These are phyloP conservation scores for Sinelater perroti DNA, from an alignment of 2,888 invertebrate species.

Conservation along the genomic window DNA sequence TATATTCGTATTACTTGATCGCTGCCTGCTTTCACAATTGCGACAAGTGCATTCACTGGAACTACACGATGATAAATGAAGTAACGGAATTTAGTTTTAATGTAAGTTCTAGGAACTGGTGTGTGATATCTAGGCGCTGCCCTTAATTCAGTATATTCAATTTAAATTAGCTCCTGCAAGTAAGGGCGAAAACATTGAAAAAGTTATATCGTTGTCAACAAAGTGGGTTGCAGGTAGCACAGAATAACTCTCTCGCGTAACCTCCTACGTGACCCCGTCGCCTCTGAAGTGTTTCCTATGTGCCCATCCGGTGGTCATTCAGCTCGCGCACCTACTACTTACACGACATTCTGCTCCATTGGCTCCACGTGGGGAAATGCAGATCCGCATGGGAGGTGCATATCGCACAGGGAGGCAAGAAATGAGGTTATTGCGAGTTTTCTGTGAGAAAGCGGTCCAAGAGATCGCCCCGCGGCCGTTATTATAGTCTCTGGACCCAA, in stretches of 20 bases:
- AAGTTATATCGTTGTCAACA: no score
- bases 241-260: conserved; percentile 31
- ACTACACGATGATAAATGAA: conserved; percentile 14
- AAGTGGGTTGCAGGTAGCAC: conserved; percentile 25
- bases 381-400: conserved; percentile 32
- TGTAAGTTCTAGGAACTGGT: conserved; percentile 23
- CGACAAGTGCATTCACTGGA: conserved; percentile 9
- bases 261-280: conserved; percentile 33
- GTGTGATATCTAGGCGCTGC: conserved; percentile 4
- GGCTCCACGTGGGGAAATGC: conserved; percentile 24
- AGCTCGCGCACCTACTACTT: conserved; percentile 21
- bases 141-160: no score
- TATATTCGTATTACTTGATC: neutral
- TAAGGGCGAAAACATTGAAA: no score
- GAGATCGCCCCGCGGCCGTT: conserved; percentile 59
- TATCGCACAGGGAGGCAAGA: conserved; percentile 38
- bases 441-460: conserved; percentile 63
- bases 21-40: conserved; percentile 1
- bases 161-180: no score
- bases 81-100: conserved; percentile 8
- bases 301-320: conserved; percentile 28
- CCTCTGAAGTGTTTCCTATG: conserved; percentile 34
- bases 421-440: conserved; percentile 59
- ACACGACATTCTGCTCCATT: conserved; percentile 16
- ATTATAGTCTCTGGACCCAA: conserved; percentile 60